A percentile compares a stretch with the other conserved stretches of the same genome.
Evolutionary conservation across 2,797 vertebrate genomes (phyloP).

Genomic region (Anguilla anguilla): DNA sequence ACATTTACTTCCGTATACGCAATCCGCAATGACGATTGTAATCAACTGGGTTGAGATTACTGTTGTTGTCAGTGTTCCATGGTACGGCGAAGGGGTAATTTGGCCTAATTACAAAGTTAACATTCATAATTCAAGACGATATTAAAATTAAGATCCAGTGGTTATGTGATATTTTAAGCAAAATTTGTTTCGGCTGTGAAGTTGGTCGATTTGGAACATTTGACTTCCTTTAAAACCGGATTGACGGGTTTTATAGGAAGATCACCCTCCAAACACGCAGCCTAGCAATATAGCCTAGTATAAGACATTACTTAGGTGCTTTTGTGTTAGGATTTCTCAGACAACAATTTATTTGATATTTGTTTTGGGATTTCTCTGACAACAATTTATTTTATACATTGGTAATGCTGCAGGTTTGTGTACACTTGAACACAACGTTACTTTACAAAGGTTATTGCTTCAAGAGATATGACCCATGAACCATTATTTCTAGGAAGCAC

Average conservation of each 20-base stretch:
- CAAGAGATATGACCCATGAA: not conserved
- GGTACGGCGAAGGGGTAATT: too few relatives aligned
- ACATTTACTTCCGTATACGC: conserved; percentile 26
- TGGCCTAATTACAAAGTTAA: not conserved
- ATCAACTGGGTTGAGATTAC: too few relatives aligned
- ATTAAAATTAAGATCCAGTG: not conserved
- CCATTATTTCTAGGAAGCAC: conserved; percentile 36
- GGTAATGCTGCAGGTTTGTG: not conserved
- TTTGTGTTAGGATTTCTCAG: not conserved
- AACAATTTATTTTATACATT: not conserved
- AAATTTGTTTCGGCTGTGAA: not conserved
- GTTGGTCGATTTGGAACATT: not conserved
- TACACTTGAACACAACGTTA: not conserved
- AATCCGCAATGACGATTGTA: not conserved
- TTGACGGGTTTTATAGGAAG: not conserved
- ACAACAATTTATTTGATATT: too few relatives aligned
- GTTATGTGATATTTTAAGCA: not conserved
- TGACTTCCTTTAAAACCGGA: not conserved
- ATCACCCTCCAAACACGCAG: not conserved
- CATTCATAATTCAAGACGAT: not conserved
- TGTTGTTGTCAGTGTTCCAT: too few relatives aligned
- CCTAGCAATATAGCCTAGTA: too few relatives aligned
- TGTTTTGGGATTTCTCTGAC: not conserved
- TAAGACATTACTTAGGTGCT: too few relatives aligned
- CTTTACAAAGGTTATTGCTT: not conserved